A percentile compares a stretch with the other conserved stretches of the same genome.
These are phyloP conservation scores for Orthosia cruda DNA, from an alignment of 2,888 invertebrate species.

Conservation along the genomic window DNA sequence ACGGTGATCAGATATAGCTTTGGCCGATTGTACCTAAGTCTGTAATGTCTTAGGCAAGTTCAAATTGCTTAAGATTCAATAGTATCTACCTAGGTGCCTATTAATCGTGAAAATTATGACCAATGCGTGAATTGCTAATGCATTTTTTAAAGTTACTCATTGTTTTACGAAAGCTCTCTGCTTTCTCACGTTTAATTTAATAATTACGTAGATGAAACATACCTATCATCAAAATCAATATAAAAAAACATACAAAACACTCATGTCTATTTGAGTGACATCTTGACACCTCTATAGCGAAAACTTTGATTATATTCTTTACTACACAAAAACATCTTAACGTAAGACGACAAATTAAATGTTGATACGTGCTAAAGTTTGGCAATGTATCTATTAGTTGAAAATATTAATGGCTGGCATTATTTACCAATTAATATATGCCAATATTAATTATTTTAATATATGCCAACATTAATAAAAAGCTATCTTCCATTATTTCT, in stretches of 20 bases:
- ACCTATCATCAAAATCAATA: neutral
- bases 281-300: constrained; percentile 57
- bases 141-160: no score
- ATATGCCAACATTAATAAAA: neutral
- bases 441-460: neutral
- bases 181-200: neutral
- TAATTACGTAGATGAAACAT: neutral
- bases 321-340: constrained; percentile 51
- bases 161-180: neutral
- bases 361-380: constrained; percentile 1
- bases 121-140: no score
- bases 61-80: neutral
- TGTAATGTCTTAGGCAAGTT: constrained; percentile 6
- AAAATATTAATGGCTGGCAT: neutral
- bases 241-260: neutral
- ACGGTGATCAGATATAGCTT: no score
- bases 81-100: neutral
- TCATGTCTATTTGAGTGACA: constrained; percentile 45
- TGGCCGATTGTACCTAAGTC: no score
- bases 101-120: neutral
- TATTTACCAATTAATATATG: neutral
- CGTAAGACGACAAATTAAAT: constrained; percentile 30
- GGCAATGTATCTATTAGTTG: neutral
- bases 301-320: constrained; percentile 36
- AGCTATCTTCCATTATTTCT: neutral